Percentiles rank a stretch among this genome's conserved stretches.
phyloP scores from a whole-genome alignment of 2,113 vertebrate species.

The Gobiocypris rarus region DNA sequence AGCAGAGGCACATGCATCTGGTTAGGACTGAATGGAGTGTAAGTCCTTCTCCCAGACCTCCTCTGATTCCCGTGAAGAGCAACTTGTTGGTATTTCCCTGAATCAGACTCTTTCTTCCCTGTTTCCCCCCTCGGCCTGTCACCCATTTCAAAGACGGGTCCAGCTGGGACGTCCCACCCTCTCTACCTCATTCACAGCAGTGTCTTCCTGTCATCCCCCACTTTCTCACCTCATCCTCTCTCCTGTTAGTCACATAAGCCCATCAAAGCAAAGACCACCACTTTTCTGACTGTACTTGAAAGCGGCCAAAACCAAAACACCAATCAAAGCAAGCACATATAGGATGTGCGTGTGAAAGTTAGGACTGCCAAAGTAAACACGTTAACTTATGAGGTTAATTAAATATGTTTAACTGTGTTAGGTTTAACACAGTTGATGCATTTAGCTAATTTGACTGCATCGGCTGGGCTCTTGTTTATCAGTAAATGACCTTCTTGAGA shows the following conservation, averaged over 20 bases:
- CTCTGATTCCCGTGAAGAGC: conserved; percentile 16
- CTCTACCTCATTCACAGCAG: conserved; percentile 49
- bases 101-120: conserved; percentile 7
- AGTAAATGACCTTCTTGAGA: neutral
- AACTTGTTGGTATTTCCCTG: conserved; percentile 38
- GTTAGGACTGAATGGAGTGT: conserved; percentile 33
- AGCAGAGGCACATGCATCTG: conserved; percentile 33
- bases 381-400: conserved; percentile 14
- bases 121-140: conserved; percentile 3
- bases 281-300: conserved; percentile 25
- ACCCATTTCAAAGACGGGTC: conserved; percentile 58
- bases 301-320: conserved; percentile 2
- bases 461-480: neutral
- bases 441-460: neutral
- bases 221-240: conserved; percentile 41
- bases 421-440: conserved; percentile 14
- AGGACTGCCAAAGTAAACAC: conserved; percentile 3
- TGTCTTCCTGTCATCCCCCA: conserved; percentile 54
- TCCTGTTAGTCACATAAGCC: conserved; percentile 19
- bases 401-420: conserved; percentile 18
- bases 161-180: conserved; percentile 51
- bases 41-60: neutral
- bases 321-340: neutral
- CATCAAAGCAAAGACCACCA: conserved; percentile 27
- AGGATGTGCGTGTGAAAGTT: neutral